Percentiles rank a stretch among this genome's conserved stretches.
phyloP scores from a whole-genome alignment of 2,113 vertebrate genomes.

The Notarius quadriscutis region DNA sequence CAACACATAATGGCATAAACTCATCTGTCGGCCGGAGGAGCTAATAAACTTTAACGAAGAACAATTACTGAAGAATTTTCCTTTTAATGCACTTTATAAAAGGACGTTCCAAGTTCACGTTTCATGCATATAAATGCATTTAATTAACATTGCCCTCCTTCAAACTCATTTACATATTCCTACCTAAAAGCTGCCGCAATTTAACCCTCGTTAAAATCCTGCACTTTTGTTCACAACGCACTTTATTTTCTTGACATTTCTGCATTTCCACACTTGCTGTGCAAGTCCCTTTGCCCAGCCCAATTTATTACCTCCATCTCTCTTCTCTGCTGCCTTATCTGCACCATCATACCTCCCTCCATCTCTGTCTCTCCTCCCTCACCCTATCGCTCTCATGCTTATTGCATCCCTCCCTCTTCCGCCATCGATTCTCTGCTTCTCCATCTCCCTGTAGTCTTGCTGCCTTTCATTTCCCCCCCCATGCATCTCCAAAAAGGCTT shows the following conservation, averaged over 20 bases:
- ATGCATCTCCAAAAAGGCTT: too few species aligned
- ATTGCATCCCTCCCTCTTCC: constrained; percentile 17
- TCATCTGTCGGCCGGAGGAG: too few species aligned
- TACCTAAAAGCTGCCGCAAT: neutral
- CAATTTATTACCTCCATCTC: constrained; percentile 47
- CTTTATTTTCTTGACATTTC: constrained; percentile 17
- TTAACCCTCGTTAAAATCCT: constrained; percentile 15
- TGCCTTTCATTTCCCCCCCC: neutral
- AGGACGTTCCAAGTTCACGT: neutral
- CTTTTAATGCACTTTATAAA: neutral
- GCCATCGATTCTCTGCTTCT: constrained; percentile 21
- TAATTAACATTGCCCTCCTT: neutral
- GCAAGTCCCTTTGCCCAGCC: constrained; percentile 2
- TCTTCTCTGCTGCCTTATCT: constrained; percentile 44
- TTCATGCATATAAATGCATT: neutral
- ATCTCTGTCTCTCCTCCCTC: constrained; percentile 18
- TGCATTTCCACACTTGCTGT: constrained; percentile 21
- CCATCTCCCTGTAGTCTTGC: neutral
- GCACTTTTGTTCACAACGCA: neutral
- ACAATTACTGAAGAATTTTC: neutral
- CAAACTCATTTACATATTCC: neutral
- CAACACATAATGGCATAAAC: too few species aligned
- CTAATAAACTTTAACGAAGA: neutral
- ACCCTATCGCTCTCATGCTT: neutral
- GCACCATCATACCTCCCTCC: constrained; percentile 37